Base-by-base conservation (phyloP, 2,888 invertebrate genomes). In the Synanthedon formicaeformis region DNA sequence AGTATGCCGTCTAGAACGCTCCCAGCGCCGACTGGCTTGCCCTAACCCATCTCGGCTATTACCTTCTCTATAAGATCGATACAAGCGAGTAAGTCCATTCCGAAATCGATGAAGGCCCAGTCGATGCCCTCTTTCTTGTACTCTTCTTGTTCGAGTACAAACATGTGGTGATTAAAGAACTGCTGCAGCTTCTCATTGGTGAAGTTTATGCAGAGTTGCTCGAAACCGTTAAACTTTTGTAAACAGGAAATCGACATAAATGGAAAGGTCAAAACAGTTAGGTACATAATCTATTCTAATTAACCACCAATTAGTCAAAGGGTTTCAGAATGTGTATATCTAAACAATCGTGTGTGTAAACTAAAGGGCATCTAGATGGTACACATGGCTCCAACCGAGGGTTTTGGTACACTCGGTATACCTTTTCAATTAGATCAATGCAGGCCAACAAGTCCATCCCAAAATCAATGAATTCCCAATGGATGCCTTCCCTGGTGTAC, bases 151-250 rank as follows among this genome's bases (percentile, higher is more conserved):
- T 97, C 97, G 70, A 97, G 92, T 71, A 97, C 96, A 89, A 97
- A 97, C 97, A 97, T 97, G 92, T 97, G 95, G 80, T 97, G 97
- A 90, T 97, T 97, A 94, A 97, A 97, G 92, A 97, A 97, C 88
- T 97, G 97, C 90, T 98, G 97, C 75, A 97, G 92, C 88, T 96
- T 96, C 90, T 97, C 97, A 87, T 97, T 97, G 88, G 97, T 97
- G 91, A 97, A 97, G 91, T 97, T 97, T 92, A 97, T 97, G 91
- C 97, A 97, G 82, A 97, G 91, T 91, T 97, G 97, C 91, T 97
- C 97, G 91, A 97, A 97, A 88, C 96, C 96, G 91, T 97, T 97
- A 92, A 75, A 94, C 94, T 95, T 88, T 78, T 82, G 69, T 69
- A 68, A 74, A 79, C 63, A 80, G 78, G 69, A 73, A 69, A 64